phyloP scores from a whole-genome alignment of 1,140 invertebrate genomes.

The Lethrus apterus region DNA sequence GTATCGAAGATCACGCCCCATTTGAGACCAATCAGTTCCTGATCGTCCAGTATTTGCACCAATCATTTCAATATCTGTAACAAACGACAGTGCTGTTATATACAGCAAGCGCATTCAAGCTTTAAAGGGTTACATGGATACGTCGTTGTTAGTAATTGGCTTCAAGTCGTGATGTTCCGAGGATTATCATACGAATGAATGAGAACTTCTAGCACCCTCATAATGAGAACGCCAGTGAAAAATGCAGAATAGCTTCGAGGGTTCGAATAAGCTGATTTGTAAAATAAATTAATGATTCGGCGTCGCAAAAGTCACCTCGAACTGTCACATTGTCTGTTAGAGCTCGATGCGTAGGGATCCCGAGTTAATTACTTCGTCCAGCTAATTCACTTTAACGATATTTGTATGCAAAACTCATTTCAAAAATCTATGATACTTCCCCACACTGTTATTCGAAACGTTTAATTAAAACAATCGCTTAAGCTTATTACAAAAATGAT shows the following conservation, averaged over 20 bases:
- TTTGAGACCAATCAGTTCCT: not conserved
- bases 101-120: too few species aligned
- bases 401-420: slow-evolving; percentile 32
- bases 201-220: slow-evolving; percentile 32
- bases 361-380: slow-evolving; percentile 35
- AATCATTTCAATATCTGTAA: not conserved
- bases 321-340: slow-evolving; percentile 39
- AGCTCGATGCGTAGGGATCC: slow-evolving; percentile 27
- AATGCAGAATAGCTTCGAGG: slow-evolving; percentile 31
- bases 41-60: not conserved
- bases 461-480: slow-evolving; percentile 1
- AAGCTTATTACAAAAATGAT: too few species aligned
- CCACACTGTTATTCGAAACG: not conserved
- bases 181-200: too few species aligned
- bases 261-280: slow-evolving; percentile 39
- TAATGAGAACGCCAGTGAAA: slow-evolving; percentile 33
- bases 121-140: slow-evolving; percentile 28
- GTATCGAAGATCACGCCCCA: not conserved
- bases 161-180: slow-evolving; percentile 27
- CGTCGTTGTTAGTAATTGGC: slow-evolving; percentile 29
- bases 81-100: too few species aligned
- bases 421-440: slow-evolving; percentile 14
- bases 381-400: slow-evolving; percentile 36
- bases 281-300: slow-evolving; percentile 41
- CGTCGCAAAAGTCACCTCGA: slow-evolving; percentile 38